Conservation (phyloP, 2,797 vertebrate genomes). For the Kryptolebias ocellatus region DNA sequence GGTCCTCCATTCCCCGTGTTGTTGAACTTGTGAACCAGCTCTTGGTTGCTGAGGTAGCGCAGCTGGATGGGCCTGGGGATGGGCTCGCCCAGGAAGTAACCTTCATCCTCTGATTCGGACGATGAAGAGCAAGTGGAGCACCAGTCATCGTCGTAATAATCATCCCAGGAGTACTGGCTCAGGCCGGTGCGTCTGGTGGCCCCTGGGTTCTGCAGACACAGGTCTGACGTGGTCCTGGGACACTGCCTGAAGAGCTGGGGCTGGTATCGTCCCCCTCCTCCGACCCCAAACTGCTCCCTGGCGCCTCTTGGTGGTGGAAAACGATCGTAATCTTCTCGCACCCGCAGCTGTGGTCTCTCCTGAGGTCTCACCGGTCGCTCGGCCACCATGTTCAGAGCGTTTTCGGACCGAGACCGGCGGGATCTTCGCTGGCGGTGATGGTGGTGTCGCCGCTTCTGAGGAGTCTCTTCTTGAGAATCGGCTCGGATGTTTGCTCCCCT, state of each 20-base stretch:
- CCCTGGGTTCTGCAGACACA: constrained; percentile 93
- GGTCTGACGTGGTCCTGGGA: constrained; percentile 95
- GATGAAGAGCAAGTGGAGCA: constrained; percentile 99
- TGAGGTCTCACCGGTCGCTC: constrained; percentile 86
- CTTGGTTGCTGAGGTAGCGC: constrained; percentile 93
- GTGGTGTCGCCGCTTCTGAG: constrained; percentile 84
- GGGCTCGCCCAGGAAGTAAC: constrained; percentile 96
- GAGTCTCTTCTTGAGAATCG: constrained; percentile 81
- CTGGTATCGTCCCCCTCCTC: constrained; percentile 72
- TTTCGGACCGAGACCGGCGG: constrained; percentile 93
- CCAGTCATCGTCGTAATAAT: constrained; percentile 91
- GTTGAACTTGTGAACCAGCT: constrained; percentile 93
- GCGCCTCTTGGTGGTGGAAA: constrained; percentile 87
- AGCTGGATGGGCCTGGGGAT: constrained; percentile 93
- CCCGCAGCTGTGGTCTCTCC: constrained; percentile 85
- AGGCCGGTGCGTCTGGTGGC: constrained; percentile 82
- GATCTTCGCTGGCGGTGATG: constrained; percentile 89
- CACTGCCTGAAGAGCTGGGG: constrained; percentile 90
- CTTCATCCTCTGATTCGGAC: constrained; percentile 97
- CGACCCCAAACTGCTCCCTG: constrained; percentile 83
- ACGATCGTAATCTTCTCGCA: constrained; percentile 91
- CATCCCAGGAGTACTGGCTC: constrained; percentile 89
- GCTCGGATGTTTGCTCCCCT: constrained; percentile 66
- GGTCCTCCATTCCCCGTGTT: constrained; percentile 77
- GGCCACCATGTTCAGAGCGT: constrained; percentile 92